A percentile compares a stretch with the other conserved stretches of the same genome.
Conservation (phyloP, 1,140 invertebrate species). For the Drosophila subobscura region DNA sequence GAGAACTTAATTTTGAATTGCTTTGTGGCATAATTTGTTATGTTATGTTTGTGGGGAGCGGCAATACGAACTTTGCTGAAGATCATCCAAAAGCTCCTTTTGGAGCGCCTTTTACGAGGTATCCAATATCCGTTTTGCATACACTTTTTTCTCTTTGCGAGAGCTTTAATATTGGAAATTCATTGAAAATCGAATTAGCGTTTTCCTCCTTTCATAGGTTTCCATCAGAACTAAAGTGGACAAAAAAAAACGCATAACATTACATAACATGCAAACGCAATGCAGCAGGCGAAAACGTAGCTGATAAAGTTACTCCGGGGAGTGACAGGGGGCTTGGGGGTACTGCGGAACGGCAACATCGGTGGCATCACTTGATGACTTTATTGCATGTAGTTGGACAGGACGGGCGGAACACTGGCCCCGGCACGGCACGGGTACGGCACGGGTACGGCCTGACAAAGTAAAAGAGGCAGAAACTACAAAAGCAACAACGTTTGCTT, state of each 20-base stretch:
- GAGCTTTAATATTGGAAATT: constrained; percentile 18
- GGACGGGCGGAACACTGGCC: background rate
- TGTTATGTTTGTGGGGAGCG: too few species aligned
- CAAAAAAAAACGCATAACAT: constrained; percentile 14
- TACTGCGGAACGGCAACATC: constrained; percentile 31
- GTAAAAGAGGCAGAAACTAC: constrained; percentile 55
- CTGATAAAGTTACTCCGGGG: constrained; percentile 4
- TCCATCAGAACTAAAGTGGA: constrained; percentile 12
- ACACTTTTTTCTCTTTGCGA: too few species aligned
- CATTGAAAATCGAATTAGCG: constrained; percentile 42
- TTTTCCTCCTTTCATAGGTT: constrained; percentile 12
- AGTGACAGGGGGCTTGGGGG: background rate
- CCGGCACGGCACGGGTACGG: background rate
- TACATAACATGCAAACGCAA: constrained; percentile 36
- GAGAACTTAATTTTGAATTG: too few species aligned
- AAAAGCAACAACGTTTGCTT: constrained; percentile 62
- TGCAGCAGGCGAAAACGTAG: constrained; percentile 7
- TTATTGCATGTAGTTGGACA: constrained; percentile 68
- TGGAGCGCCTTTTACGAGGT: too few species aligned
- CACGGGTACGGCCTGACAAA: constrained; percentile 54
- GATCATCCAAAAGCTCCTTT: too few species aligned
- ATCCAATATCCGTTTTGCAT: too few species aligned
- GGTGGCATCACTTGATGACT: constrained; percentile 71
- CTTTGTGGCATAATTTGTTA: too few species aligned
- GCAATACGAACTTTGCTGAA: too few species aligned